Evolutionary conservation across 2,113 vertebrate genomes (phyloP).

Genomic region (Centropus unirufus): DNA sequence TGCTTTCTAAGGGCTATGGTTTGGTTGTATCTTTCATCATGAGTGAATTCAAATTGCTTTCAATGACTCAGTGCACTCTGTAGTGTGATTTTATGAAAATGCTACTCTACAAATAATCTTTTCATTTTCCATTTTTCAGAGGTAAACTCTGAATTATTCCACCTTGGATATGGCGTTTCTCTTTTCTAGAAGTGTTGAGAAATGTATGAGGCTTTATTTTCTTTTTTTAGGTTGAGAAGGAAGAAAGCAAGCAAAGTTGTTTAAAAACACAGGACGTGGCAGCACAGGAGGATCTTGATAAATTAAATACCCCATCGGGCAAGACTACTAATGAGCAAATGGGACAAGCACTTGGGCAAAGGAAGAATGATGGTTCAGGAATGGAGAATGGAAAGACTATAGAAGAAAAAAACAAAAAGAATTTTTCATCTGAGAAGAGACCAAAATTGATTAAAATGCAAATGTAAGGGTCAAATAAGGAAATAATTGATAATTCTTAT

Average conservation of each 20-base stretch:
- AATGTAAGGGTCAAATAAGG: slow-evolving; percentile 32
- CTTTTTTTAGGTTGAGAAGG: slow-evolving; percentile 75
- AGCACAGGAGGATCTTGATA: neutral
- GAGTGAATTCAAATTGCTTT: neutral
- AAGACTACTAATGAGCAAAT: neutral
- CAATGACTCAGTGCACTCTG: neutral
- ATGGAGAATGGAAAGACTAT: neutral
- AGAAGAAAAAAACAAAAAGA: neutral
- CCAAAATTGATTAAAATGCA: neutral
- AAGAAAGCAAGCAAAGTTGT: neutral
- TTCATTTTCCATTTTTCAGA: neutral
- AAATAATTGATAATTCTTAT: neutral
- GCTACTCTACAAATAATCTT: neutral
- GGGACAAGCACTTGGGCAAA: slow-evolving; percentile 3
- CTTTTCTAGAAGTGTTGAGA: neutral
- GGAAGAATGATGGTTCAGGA: neutral
- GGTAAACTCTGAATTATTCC: neutral
- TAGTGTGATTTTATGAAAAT: neutral
- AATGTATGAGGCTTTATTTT: neutral
- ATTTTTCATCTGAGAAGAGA: slow-evolving; percentile 1
- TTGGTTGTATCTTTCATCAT: neutral
- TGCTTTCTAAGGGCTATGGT: neutral
- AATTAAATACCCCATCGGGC: neutral
- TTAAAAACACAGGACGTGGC: neutral
- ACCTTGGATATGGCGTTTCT: neutral